Conservation (phyloP, 2,113 vertebrate species). For the Lota lota region DNA sequence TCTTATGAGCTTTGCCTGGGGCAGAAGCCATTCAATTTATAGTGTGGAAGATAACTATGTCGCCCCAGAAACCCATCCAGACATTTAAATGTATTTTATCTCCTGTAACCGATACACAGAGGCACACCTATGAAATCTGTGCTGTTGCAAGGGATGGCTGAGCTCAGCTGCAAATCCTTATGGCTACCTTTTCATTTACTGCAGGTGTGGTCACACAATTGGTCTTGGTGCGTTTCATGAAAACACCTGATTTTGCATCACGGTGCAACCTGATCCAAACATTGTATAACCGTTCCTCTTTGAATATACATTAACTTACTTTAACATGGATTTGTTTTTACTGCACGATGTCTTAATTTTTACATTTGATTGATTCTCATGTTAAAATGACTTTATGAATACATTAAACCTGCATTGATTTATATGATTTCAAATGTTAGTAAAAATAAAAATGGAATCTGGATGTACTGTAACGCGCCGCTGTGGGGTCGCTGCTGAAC, state of each 20-base stretch:
- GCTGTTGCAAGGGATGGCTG: constrained; percentile 25
- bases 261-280: neutral
- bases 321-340: no score
- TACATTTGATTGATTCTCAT: no score
- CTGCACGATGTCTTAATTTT: no score
- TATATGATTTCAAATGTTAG: no score
- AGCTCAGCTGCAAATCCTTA: constrained; percentile 19
- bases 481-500: no score
- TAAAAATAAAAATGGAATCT: no score
- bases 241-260: neutral
- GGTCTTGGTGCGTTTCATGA: neutral
- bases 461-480: no score
- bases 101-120: constrained; percentile 61
- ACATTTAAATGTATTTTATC: constrained; percentile 38
- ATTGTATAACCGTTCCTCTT: no score
- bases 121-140: constrained; percentile 41
- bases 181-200: constrained; percentile 15
- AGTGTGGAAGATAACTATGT: constrained; percentile 38
- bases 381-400: no score
- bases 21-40: constrained; percentile 46
- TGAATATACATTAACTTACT: no score
- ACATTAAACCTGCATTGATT: no score
- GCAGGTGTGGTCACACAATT: constrained; percentile 30
- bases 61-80: constrained; percentile 45
- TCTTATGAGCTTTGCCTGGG: constrained; percentile 49